Evolutionary conservation across 2,888 invertebrate species (phyloP).

Genomic region (Dermolepida albohirtum): DNA sequence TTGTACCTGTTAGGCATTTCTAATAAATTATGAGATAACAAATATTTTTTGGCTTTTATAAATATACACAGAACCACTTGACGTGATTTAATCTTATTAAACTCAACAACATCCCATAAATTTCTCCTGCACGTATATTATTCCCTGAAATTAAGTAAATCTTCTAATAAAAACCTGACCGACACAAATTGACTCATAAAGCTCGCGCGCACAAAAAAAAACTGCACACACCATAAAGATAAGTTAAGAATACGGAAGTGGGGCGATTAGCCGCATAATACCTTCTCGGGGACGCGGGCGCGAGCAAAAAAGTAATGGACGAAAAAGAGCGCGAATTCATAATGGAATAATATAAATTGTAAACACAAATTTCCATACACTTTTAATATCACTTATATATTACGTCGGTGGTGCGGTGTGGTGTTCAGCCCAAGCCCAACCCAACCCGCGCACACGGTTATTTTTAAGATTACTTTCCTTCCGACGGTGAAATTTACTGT

Average conservation of each 20-base stretch:
- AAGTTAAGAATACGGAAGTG: conserved; percentile 14
- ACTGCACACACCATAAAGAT: conserved; percentile 18
- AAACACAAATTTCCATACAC: conserved; percentile 38
- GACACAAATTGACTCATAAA: conserved; percentile 19
- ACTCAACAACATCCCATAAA: no score
- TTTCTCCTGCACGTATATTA: neutral
- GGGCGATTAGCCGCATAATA: conserved; percentile 25
- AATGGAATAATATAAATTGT: conserved; percentile 37
- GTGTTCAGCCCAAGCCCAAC: neutral
- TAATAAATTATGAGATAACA: no score
- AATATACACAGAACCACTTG: no score
- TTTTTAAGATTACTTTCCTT: conserved; percentile 41
- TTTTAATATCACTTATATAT: conserved; percentile 36
- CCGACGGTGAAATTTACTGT: conserved; percentile 39
- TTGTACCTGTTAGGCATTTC: no score
- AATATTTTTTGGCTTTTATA: no score
- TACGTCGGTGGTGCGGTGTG: neutral
- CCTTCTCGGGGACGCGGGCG: neutral
- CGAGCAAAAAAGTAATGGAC: neutral
- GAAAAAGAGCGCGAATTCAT: conserved; percentile 4
- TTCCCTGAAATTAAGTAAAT: conserved; percentile 9
- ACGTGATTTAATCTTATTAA: no score
- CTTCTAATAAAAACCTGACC: conserved; percentile 17
- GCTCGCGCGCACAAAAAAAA: conserved; percentile 2
- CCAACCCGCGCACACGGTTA: conserved; percentile 13